A percentile compares a stretch with the other conserved stretches of the same genome.
These are phyloP conservation scores for Sebastolobus altivelis DNA, from an alignment of 2,797 vertebrate species.

Conservation along the genomic window DNA sequence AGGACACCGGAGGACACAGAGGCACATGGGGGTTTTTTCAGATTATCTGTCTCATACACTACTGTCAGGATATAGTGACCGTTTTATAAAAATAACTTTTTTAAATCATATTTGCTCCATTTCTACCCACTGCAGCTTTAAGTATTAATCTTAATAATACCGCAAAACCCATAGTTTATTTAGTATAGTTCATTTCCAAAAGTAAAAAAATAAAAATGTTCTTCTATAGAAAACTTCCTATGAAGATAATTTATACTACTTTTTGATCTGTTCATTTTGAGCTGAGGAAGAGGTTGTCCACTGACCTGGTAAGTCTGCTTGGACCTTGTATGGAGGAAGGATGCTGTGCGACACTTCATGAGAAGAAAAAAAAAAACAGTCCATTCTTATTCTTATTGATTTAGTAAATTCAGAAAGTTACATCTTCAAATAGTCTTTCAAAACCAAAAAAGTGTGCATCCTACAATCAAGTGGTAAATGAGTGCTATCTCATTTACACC, in stretches of 20 bases:
- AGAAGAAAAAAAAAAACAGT: conserved; percentile 3
- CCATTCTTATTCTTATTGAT: not conserved
- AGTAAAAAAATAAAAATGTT: not conserved
- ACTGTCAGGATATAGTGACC: too few relatives aligned
- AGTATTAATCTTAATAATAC: not conserved
- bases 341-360: conserved; percentile 37
- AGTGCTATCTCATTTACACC: not conserved
- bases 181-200: not conserved
- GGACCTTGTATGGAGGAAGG: conserved; percentile 34
- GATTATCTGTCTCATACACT: too few relatives aligned
- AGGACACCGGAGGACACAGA: too few relatives aligned
- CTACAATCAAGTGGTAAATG: not conserved
- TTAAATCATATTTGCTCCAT: too few relatives aligned
- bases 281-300: not conserved
- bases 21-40: too few relatives aligned
- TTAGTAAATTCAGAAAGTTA: conserved; percentile 12
- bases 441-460: not conserved
- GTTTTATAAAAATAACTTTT: too few relatives aligned
- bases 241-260: not conserved
- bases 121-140: too few relatives aligned
- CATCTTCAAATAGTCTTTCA: not conserved
- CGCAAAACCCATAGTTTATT: not conserved
- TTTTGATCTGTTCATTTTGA: not conserved
- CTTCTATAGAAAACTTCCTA: not conserved
- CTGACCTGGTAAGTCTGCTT: conserved; percentile 71